Evolutionary conservation across 2,797 vertebrate species (phyloP), one percentile per base, ranked within the genome.

Genomic region (Enteromius argenteus): DNA sequence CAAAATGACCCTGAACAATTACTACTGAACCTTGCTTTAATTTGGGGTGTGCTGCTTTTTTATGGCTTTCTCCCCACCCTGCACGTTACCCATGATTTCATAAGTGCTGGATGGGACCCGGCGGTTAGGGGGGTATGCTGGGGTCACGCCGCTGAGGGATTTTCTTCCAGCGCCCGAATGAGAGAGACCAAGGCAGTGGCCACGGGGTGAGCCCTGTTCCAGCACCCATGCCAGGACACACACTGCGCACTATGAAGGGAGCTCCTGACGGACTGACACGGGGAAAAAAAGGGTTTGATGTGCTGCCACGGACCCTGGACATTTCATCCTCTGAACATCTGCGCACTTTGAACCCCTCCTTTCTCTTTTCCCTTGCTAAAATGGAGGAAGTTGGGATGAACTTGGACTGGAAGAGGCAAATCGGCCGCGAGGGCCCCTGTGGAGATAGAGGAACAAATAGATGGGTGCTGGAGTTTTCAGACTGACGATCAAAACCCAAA

Each of bases 141-240:
- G 82, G 82, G 85, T 83, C 62, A 64, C 17, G 4, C 67, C 75
- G 35, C 39, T 71, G 79, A 74, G 62, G 79, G 87, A 78, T 84
- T 72, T 81, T 86, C 78, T 60, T 81, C 53, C 72, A 84, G 81
- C 56, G 60, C 49, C 58, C 53, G 37, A 23, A 30, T 80, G 39
- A 17, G 67, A 72, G 67, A 60, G 39, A 68, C 39, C 84, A 83
- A 86, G 81, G 74, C 62, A 6, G 58, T 60, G 58, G 23, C 23
- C 58, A 60, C 23, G 77, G 80, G 82, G 77, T 85, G 85, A 86
- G 82, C 86, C 84, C 84, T 78, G 81, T 89, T 89, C 88, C 88
- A 81, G 67, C 32, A 27, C 53, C 21, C 58, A 23, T 81, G 86
- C 87, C 89, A 89, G 86, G 84, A 89, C 82, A 87, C 86, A 86